A percentile compares a stretch with the other conserved stretches of the same genome.
Evolutionary conservation across 2,888 invertebrate species (phyloP).

Genomic region (Patella caerulea): DNA sequence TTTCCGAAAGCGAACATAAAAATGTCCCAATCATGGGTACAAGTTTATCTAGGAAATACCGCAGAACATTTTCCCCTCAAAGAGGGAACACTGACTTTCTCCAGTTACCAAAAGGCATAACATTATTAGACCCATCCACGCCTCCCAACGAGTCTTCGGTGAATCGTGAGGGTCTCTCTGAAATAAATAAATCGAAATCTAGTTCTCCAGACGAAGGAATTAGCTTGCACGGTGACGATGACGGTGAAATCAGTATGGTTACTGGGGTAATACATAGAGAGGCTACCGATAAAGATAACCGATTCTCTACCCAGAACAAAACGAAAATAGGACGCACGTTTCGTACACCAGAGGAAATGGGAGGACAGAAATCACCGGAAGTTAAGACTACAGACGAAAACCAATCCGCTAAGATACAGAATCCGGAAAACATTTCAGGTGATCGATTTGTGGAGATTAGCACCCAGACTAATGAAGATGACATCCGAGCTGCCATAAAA

Average conservation of each 20-base stretch:
- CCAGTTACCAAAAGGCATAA: neutral
- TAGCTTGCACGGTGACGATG: neutral
- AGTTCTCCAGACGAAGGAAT: constrained; percentile 5
- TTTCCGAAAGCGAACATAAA: constrained; percentile 23
- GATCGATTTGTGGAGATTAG: neutral
- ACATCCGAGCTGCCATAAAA: neutral
- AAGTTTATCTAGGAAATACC: constrained; percentile 35
- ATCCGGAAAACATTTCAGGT: neutral
- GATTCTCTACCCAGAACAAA: neutral
- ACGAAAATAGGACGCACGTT: neutral
- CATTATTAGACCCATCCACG: neutral
- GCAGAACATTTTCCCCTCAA: constrained; percentile 36
- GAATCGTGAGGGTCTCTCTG: neutral
- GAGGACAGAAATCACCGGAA: neutral
- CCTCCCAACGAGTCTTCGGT: neutral
- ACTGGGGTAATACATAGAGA: neutral
- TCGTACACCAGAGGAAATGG: neutral
- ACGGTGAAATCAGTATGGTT: neutral
- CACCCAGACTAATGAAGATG: neutral
- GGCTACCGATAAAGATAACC: neutral
- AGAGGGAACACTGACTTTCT: neutral
- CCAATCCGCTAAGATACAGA: too few relatives aligned
- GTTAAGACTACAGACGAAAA: too few relatives aligned
- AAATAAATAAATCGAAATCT: neutral
- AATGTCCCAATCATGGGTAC: constrained; percentile 38